Percentiles rank a stretch among this genome's conserved stretches.
phyloP scores from a whole-genome alignment of 2,888 invertebrate genomes.

The Eilema griseolum region DNA sequence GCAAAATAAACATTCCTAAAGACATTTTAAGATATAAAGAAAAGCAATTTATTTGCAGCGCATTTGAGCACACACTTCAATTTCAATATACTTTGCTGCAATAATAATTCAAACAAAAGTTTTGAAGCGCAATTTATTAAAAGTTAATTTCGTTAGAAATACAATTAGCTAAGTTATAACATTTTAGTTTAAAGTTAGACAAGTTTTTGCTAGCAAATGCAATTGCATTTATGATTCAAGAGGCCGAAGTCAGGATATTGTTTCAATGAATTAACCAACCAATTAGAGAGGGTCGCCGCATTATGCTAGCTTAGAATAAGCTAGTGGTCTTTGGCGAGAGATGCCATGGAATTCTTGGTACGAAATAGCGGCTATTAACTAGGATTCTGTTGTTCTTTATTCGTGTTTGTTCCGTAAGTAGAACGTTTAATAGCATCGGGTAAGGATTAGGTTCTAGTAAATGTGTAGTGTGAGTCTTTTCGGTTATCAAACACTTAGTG shows the following conservation, averaged over 20 bases:
- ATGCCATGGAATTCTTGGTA: constrained; percentile 14
- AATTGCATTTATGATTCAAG: constrained; percentile 50
- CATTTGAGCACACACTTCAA: constrained; percentile 3
- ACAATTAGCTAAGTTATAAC: constrained; percentile 43
- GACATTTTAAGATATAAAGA: neutral
- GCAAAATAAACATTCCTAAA: constrained; percentile 1
- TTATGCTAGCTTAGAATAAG: constrained; percentile 28
- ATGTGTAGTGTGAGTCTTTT: neutral
- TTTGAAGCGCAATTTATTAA: constrained; percentile 43
- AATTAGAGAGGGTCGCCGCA: constrained; percentile 39
- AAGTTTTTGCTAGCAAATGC: constrained; percentile 45
- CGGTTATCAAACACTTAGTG: neutral
- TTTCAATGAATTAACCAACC: constrained; percentile 44
- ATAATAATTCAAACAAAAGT: constrained; percentile 30
- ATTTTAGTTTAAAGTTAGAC: constrained; percentile 40
- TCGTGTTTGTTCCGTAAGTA: neutral
- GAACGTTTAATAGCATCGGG: neutral
- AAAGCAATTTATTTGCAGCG: constrained; percentile 4
- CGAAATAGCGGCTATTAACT: constrained; percentile 16
- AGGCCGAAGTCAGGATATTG: constrained; percentile 31
- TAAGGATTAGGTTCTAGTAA: neutral
- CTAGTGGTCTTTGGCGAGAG: constrained; percentile 9
- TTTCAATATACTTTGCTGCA: neutral
- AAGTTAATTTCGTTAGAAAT: constrained; percentile 45
- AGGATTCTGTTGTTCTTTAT: constrained; percentile 10